Conservation (phyloP, 2,888 invertebrate species). For the Lycophotia porphyrea region DNA sequence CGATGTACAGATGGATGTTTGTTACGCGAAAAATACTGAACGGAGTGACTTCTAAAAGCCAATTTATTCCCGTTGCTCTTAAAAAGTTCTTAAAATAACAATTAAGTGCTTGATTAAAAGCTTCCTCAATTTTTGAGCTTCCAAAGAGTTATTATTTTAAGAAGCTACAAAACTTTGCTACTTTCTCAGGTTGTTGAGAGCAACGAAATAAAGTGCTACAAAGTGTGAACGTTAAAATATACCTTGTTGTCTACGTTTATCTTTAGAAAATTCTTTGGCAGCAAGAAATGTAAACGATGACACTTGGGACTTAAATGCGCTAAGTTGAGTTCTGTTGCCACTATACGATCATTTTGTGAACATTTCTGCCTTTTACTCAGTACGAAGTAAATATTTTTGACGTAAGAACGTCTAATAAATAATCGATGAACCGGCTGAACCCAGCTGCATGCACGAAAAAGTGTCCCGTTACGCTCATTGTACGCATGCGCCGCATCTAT, state of each 20-base stretch:
- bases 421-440: too few relatives aligned
- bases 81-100: slow-evolving; percentile 22
- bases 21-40: too few relatives aligned
- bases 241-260: slow-evolving; percentile 10
- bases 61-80: slow-evolving; percentile 5
- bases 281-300: background rate
- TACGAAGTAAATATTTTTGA: background rate
- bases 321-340: background rate
- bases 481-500: too few relatives aligned
- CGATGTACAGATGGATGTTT: too few relatives aligned
- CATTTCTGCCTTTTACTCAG: background rate
- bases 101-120: slow-evolving; percentile 38
- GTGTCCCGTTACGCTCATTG: too few relatives aligned
- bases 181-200: slow-evolving; percentile 1
- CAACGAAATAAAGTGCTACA: slow-evolving; percentile 35
- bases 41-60: background rate
- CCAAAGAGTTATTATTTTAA: slow-evolving; percentile 35
- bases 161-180: slow-evolving; percentile 21
- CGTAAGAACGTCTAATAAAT: too few relatives aligned
- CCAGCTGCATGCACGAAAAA: too few relatives aligned
- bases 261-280: background rate
- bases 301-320: background rate
- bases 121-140: slow-evolving; percentile 48
- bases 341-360: background rate
- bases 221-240: slow-evolving; percentile 34